Percentiles rank a stretch among this genome's conserved stretches.
These are phyloP conservation scores for Bombus fervidus DNA, from an alignment of 1,140 invertebrate genomes.

Conservation along the genomic window DNA sequence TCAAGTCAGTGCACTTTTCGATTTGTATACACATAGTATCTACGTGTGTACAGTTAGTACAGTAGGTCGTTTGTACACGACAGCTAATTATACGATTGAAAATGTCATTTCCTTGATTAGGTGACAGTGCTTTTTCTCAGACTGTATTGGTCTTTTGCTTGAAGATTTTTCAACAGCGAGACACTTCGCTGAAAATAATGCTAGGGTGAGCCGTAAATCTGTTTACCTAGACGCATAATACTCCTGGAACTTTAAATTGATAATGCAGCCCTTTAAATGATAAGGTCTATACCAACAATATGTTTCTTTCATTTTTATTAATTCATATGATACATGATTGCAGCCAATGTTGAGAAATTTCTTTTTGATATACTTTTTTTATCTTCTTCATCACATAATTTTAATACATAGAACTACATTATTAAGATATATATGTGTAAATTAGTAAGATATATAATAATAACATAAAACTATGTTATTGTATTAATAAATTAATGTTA, in stretches of 20 bases:
- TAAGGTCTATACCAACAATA: not conserved
- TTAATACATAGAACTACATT: not conserved
- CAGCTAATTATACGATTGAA: constrained; percentile 28
- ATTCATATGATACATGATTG: not conserved
- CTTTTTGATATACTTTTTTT: not conserved
- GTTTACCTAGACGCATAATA: constrained; percentile 23
- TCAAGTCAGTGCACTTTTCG: constrained; percentile 53
- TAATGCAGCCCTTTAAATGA: constrained; percentile 35
- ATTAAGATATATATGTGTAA: not conserved
- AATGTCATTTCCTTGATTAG: constrained; percentile 49
- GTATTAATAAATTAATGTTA: not conserved
- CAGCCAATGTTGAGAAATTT: not conserved
- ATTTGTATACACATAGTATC: constrained; percentile 22
- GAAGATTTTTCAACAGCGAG: constrained; percentile 21
- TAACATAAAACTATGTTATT: not conserved
- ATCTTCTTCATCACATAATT: not conserved
- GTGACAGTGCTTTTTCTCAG: constrained; percentile 35
- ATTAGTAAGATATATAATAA: not conserved
- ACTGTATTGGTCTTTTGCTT: not conserved
- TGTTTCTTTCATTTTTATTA: not conserved
- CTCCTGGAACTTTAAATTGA: constrained; percentile 23
- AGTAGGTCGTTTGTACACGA: constrained; percentile 4
- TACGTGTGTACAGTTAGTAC: constrained; percentile 1
- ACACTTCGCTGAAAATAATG: constrained; percentile 45
- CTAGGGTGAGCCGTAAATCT: constrained; percentile 52